Conservation (phyloP, 2,888 invertebrate genomes). For the Stenurella melanura region DNA sequence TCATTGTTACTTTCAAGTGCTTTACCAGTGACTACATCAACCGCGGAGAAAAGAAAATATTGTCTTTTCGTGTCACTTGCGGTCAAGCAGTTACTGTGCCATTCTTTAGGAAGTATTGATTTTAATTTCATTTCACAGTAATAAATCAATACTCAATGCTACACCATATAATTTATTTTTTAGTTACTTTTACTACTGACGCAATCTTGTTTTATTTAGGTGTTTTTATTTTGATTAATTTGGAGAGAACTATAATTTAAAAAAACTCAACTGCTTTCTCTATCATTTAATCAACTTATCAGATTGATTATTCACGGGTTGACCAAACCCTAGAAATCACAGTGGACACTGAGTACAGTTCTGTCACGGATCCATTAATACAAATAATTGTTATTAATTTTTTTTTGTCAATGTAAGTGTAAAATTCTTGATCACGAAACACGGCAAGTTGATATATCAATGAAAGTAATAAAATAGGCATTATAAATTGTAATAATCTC, state of each 20-base stretch:
- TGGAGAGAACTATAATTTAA: background rate
- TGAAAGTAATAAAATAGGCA: background rate
- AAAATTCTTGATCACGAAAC: constrained; percentile 1
- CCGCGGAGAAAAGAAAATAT: constrained; percentile 7
- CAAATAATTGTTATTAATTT: constrained; percentile 9
- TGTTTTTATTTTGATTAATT: constrained; percentile 4
- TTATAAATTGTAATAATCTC: background rate
- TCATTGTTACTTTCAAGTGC: background rate
- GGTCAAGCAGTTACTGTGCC: background rate
- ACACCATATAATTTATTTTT: constrained; percentile 24
- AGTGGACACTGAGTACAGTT: background rate
- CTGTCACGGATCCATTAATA: constrained; percentile 9
- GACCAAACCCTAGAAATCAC: background rate
- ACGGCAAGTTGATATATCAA: constrained; percentile 8
- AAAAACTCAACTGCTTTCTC: constrained; percentile 18
- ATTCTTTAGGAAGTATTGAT: constrained; percentile 16
- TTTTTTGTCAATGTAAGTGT: constrained; percentile 9
- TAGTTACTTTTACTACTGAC: constrained; percentile 22
- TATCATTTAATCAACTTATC: background rate
- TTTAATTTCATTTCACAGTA: background rate
- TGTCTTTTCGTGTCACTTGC: constrained; percentile 9
- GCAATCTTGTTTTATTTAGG: background rate
- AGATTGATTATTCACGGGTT: constrained; percentile 3
- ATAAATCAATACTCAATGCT: constrained; percentile 11
- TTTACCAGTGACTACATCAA: background rate